These are phyloP conservation scores for Aphidius gifuensis DNA, from an alignment of 1,140 invertebrate species.

Conservation along the genomic window DNA sequence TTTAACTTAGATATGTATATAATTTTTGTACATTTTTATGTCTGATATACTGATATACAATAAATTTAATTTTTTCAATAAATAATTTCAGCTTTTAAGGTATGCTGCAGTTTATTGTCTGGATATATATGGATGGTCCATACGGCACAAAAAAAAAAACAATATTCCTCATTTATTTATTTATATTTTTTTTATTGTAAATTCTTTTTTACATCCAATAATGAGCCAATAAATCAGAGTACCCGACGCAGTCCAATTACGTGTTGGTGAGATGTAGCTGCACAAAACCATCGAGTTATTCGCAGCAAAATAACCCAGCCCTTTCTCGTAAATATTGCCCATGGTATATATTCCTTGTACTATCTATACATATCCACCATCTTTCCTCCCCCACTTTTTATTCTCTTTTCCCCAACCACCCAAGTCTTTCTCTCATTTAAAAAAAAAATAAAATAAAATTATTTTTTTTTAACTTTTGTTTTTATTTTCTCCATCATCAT, in stretches of 20 bases:
- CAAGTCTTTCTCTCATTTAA: not conserved
- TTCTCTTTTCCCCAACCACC: conserved; percentile 3
- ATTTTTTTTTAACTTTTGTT: conserved; percentile 26
- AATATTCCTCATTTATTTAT: not conserved
- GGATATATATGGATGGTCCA: too few relatives aligned
- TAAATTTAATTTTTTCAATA: too few relatives aligned
- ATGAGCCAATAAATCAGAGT: conserved; percentile 52
- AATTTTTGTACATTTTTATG: too few relatives aligned
- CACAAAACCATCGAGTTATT: conserved; percentile 21
- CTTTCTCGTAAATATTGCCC: conserved; percentile 51
- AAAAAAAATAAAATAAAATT: too few relatives aligned
- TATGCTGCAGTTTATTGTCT: too few relatives aligned
- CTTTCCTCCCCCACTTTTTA: conserved; percentile 24
- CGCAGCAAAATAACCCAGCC: conserved; percentile 33
- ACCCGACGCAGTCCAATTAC: conserved; percentile 47
- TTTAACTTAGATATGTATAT: too few relatives aligned
- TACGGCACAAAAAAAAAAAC: too few relatives aligned
- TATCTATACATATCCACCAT: conserved; percentile 24
- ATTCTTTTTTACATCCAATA: conserved; percentile 33
- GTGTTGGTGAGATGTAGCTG: conserved; percentile 29
- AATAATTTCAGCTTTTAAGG: too few relatives aligned
- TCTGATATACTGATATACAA: too few relatives aligned
- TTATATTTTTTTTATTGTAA: not conserved
- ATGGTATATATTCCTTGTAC: conserved; percentile 24
- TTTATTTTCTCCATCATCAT: conserved; percentile 3